Evolutionary conservation across 2,888 invertebrate species (phyloP), one percentile per base, ranked within the genome.

Genomic region (Helicoverpa assulta): DNA sequence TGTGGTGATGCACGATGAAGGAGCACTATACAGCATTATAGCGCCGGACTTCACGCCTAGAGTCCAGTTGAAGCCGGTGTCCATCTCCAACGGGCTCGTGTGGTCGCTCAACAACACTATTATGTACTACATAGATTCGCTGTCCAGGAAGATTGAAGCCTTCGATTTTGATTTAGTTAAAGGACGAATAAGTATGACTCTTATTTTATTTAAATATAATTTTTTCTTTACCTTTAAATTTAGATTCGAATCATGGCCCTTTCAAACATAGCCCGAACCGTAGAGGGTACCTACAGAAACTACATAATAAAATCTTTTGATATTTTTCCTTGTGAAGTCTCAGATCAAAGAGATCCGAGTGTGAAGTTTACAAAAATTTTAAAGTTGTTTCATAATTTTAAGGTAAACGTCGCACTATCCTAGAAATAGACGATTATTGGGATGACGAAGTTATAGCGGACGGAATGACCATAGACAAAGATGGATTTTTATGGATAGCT

Each of bases 401-500:
- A 83, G 82, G 73, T 29, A 67, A 55, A 52, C 91, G 92, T 68
- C 92, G 91, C 62, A 87, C 92, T 7, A 86, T 96, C 5, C 95
- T 96, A 71, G 93, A 96, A 73, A 84, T 96, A 0, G 80, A 80
- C 12, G 86, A 92, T 5, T 88, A 95, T 79, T 81, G 76, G 73
- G 61, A 72, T 8, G 64, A 72, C 5, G 50, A 51, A 18, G 82
- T 80, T 1, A 83, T 83, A 47, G 96, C 96, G 0, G 96, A 97
- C 85, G 96, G 96, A 7, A 97, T 98, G 97, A 97, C 97, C 0
- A 97, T 97, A 40, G 98, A 98, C 85, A 90, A 91, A 5, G 95
- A 97, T 55, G 97, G 96, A 55, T 97, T 97, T 85, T 91, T 98
- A 21, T 98, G 98, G 97, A 94, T 98, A n/a, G 96, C 96, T 0